Conservation (phyloP, 2,797 vertebrate species). For the Pantherophis alleghaniensis region DNA sequence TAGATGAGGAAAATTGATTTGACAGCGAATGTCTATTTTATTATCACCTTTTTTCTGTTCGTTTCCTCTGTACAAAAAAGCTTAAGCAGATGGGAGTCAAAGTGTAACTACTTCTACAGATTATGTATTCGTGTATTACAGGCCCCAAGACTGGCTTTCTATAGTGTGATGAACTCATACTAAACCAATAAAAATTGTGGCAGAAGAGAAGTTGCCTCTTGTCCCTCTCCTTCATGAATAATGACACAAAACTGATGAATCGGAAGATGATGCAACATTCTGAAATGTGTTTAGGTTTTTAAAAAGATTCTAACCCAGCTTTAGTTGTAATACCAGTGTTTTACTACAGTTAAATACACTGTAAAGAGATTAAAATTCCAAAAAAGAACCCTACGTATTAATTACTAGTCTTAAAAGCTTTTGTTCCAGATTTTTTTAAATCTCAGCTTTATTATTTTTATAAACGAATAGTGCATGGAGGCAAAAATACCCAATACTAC, state of each 20-base stretch:
- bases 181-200: conserved; percentile 76
- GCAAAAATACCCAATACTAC: background rate
- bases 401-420: background rate
- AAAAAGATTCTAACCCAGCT: background rate
- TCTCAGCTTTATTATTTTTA: background rate
- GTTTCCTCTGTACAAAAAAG: conserved; percentile 63
- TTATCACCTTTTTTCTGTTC: conserved; percentile 53
- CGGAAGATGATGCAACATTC: background rate
- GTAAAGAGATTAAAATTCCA: background rate
- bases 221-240: background rate
- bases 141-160: conserved; percentile 63
- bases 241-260: background rate
- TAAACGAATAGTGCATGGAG: background rate
- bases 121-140: conserved; percentile 59
- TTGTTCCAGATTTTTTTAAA: background rate
- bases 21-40: conserved; percentile 66
- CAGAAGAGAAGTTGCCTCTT: conserved; percentile 49
- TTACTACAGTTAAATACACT: background rate
- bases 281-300: background rate
- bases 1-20: conserved; percentile 42
- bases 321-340: background rate
- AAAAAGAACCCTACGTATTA: background rate
- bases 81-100: conserved; percentile 57
- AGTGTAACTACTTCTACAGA: conserved; percentile 54
- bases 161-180: conserved; percentile 70